Evolutionary conservation across 2,797 vertebrate species (phyloP).

Genomic region (Danio albolineatus): DNA sequence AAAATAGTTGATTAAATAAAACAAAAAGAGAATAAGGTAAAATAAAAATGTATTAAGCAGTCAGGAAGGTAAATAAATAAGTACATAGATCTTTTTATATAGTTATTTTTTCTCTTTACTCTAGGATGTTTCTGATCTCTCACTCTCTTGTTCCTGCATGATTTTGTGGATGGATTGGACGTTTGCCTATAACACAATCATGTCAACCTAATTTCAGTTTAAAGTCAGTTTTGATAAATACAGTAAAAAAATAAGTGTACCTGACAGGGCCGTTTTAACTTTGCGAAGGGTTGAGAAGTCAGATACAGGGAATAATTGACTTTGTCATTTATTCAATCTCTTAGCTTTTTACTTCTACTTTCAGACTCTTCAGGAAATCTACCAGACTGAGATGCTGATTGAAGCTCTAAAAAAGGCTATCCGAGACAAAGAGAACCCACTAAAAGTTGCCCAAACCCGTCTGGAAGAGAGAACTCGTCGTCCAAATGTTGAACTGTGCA

Average conservation of each 20-base stretch:
- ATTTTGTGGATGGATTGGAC: neutral
- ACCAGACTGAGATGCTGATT: slow-evolving; percentile 88
- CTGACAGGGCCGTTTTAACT: neutral
- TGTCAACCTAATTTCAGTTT: neutral
- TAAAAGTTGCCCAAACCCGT: slow-evolving; percentile 93
- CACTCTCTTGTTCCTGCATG: neutral
- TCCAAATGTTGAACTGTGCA: slow-evolving; percentile 90
- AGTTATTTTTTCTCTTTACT: too few relatives aligned
- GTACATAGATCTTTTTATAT: too few relatives aligned
- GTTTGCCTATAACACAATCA: neutral
- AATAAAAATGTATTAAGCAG: neutral
- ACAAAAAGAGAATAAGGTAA: too few relatives aligned
- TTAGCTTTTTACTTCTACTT: neutral
- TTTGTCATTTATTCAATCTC: neutral
- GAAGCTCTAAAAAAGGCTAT: slow-evolving; percentile 88
- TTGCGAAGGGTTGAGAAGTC: neutral
- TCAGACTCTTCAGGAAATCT: slow-evolving; percentile 93
- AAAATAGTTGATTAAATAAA: too few relatives aligned
- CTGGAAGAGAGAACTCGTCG: slow-evolving; percentile 89
- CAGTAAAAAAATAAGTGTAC: neutral
- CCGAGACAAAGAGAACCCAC: slow-evolving; percentile 83
- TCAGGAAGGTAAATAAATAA: too few relatives aligned
- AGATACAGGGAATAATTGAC: neutral
- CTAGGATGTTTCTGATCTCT: neutral
- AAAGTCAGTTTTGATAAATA: slow-evolving; percentile 8